Evolutionary conservation across 2,113 vertebrate species (phyloP).

Genomic region (Poecile atricapillus): DNA sequence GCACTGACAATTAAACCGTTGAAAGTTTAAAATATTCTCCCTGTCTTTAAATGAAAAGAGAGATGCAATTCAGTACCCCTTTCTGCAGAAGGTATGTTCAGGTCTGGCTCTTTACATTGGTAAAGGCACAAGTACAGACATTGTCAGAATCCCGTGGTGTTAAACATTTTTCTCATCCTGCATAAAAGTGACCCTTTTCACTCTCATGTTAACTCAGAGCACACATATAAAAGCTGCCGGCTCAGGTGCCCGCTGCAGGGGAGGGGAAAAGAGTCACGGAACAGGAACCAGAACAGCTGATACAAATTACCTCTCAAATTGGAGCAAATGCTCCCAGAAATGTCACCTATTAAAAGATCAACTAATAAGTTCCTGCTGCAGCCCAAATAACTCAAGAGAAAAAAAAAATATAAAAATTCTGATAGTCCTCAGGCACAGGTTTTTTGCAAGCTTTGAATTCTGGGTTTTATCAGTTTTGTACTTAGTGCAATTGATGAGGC

Average conservation of each 20-base stretch:
- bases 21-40: neutral
- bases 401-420: neutral
- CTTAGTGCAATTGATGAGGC: neutral
- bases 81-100: neutral
- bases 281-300: constrained; percentile 42
- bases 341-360: constrained; percentile 59
- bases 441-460: neutral
- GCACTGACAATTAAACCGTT: neutral
- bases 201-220: neutral
- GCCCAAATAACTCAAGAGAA: neutral
- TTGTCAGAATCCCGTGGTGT: neutral
- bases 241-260: constrained; percentile 42
- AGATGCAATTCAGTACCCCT: neutral
- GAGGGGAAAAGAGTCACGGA: neutral
- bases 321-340: constrained; percentile 51
- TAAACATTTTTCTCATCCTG: constrained; percentile 11
- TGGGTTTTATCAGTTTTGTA: neutral
- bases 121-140: neutral
- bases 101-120: neutral
- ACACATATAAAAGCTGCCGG: neutral
- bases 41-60: neutral
- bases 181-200: neutral
- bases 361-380: constrained; percentile 55
- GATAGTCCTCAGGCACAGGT: neutral
- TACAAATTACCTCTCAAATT: constrained; percentile 54